Evolutionary conservation across 2,797 vertebrate genomes (phyloP), one percentile per base, ranked within the genome.

Genomic region (Chelon labrosus): DNA sequence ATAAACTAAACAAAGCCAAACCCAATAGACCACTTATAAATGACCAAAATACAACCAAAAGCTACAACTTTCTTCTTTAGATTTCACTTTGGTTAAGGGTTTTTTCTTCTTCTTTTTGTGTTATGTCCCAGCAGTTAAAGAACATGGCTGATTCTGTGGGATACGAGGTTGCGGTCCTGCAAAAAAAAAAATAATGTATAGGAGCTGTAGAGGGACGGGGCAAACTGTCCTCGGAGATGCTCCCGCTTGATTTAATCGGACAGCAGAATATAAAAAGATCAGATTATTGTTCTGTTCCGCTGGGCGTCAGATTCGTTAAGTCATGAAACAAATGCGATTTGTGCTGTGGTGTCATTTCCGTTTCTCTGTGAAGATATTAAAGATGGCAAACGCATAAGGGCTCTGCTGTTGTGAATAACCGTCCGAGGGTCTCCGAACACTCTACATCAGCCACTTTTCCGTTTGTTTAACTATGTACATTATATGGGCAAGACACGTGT

Each of bases 11-110:
- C 85, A 72, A 87, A 91, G 64, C 89, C 89, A 88, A 90, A 92
- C 86, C 74, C 75, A 71, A 64, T 51, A 86, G 69, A 88, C 82
- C 77, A 80, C 86, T 69, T 83, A 80, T 42, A 84, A 86, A 88
- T 86, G 91, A 95, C 93, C 92, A 95, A 94, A 94, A 93, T 87
- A 66, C 75, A 94, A 95, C 92, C 92, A 95, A 94, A 94, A 92
- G 76, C 58, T 88, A 71, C 65, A 87, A 77, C 67, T 77, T 70
- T 85, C 86, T 72, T 83, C 66, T 79, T 89, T 73, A 61, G 17
- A 65, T 78, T 88, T 76, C 57, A 66, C 75, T 79, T 86, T 78
- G 60, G 69, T 85, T 80, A 51, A 62, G 49, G 51, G 5, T 35
- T 35, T 35, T 35, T 35, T 35, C 31, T 35, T 35, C 3, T 35